Conservation (phyloP, 2,797 vertebrate genomes). For the Syngnathus rostellatus region DNA sequence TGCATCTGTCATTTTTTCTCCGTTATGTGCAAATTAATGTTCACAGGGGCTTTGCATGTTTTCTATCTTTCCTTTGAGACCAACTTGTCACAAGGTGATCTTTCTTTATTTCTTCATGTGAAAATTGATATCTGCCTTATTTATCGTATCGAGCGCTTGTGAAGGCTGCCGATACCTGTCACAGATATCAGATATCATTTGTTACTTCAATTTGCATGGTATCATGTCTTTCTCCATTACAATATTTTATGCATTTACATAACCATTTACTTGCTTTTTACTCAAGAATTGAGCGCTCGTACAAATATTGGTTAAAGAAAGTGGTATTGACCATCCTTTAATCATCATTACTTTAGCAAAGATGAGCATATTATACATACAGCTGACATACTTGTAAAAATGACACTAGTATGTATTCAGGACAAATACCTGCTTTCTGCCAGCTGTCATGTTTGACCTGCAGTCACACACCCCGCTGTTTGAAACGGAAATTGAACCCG, state of each 20-base stretch:
- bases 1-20: slow-evolving; percentile 41
- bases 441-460: slow-evolving; percentile 25
- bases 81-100: background rate
- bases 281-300: too few relatives aligned
- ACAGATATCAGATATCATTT: too few relatives aligned
- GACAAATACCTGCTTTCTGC: slow-evolving; percentile 10
- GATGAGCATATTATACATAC: background rate
- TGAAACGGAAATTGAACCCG: slow-evolving; percentile 24
- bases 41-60: slow-evolving; percentile 72
- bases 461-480: slow-evolving; percentile 23
- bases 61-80: slow-evolving; percentile 64
- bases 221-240: too few relatives aligned
- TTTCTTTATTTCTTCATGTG: too few relatives aligned
- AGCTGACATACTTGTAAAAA: background rate
- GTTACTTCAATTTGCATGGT: too few relatives aligned
- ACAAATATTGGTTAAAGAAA: background rate
- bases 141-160: too few relatives aligned
- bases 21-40: slow-evolving; percentile 69
- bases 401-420: background rate
- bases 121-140: too few relatives aligned
- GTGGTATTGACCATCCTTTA: background rate
- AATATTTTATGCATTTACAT: too few relatives aligned
- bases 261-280: too few relatives aligned
- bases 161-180: too few relatives aligned
- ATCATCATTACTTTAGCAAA: background rate